Evolutionary conservation across 2,797 vertebrate species (phyloP).

Genomic region (Mionectes olivaceus): DNA sequence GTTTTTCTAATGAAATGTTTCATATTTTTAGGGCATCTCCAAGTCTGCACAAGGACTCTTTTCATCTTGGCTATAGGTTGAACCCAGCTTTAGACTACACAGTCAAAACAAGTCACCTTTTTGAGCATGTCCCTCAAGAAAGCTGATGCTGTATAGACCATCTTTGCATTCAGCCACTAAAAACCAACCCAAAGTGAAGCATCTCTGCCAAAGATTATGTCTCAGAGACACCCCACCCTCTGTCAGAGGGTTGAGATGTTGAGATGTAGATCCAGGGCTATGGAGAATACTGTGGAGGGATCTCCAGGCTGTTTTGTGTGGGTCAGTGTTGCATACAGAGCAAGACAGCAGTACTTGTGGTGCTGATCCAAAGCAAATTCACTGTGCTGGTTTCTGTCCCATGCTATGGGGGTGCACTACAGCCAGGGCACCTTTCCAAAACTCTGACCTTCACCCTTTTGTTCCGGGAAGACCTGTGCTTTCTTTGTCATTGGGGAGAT

Average conservation of each 20-base stretch:
- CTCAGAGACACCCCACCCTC: background rate
- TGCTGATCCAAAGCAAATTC: background rate
- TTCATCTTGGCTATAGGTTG: background rate
- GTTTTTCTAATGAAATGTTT: background rate
- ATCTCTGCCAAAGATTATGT: background rate
- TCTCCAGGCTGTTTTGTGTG: background rate
- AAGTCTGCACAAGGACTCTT: background rate
- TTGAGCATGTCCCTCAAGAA: background rate
- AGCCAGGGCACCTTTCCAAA: background rate
- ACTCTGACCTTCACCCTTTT: background rate
- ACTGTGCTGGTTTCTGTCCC: background rate
- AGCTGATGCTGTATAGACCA: background rate
- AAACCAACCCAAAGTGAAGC: background rate
- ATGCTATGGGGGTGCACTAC: rapidly evolving
- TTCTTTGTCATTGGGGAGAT: background rate
- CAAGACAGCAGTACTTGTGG: background rate
- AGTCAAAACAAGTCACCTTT: background rate
- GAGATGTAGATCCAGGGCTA: background rate
- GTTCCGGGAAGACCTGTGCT: background rate
- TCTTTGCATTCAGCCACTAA: background rate
- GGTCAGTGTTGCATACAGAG: background rate
- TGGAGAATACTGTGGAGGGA: background rate
- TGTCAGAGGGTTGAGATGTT: background rate
- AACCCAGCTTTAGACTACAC: background rate
- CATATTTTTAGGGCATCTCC: background rate